A percentile compares a stretch with the other conserved stretches of the same genome.
Conservation (phyloP, 2,113 vertebrate species). For the Pseudopodoces humilis region DNA sequence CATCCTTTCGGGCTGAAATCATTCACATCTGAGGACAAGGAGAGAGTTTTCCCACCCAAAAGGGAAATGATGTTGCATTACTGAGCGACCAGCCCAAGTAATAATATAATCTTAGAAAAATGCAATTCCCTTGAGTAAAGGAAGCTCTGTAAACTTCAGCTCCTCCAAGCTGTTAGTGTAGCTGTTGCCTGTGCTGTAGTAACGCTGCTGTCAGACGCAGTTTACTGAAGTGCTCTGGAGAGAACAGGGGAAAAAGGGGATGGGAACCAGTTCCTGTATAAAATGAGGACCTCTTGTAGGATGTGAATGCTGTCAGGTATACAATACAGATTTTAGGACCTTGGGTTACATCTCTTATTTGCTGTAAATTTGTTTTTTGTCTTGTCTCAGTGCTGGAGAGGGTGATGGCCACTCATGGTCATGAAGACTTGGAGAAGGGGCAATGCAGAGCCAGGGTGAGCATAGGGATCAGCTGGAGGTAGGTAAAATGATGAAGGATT, state of each 20-base stretch:
- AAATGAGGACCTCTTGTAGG: background rate
- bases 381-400: background rate
- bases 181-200: constrained; percentile 51
- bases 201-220: background rate
- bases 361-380: background rate
- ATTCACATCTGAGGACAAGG: constrained; percentile 59
- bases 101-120: constrained; percentile 82
- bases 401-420: background rate
- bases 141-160: constrained; percentile 67
- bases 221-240: background rate
- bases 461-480: background rate
- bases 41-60: constrained; percentile 78
- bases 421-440: background rate
- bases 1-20: constrained; percentile 65
- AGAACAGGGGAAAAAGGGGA: background rate
- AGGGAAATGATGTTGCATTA: constrained; percentile 73
- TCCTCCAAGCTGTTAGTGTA: constrained; percentile 52
- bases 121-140: constrained; percentile 72
- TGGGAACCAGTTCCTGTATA: background rate
- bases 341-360: background rate
- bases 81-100: constrained; percentile 71
- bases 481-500: background rate
- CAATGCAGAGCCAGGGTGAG: background rate
- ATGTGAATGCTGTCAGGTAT: background rate
- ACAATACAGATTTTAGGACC: background rate